Evolutionary conservation across 2,113 vertebrate species (phyloP), one percentile per base, ranked within the genome.

Genomic region (Sebastes schlegelii): DNA sequence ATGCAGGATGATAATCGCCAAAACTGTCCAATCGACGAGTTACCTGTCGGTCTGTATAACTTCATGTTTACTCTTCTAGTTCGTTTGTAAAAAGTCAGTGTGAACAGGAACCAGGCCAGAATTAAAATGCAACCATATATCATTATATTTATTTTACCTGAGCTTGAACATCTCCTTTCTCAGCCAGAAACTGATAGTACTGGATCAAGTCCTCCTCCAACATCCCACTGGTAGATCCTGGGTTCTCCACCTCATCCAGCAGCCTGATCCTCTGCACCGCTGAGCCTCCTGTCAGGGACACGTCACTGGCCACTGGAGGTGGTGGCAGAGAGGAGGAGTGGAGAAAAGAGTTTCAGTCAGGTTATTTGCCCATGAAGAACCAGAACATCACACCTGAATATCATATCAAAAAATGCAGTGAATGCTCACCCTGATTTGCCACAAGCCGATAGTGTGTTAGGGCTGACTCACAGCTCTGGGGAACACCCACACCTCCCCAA

Each of bases 151-250:
- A 21, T 48, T 67, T 54, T 63, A 94, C 98, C 97, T 99, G 98
- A 43, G 98, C 98, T 92, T 99, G 98, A 19, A 99, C 97, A n/a
- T 99, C 98, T 74, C 98, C 98, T 65, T 99, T 99, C 93, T 99
- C 98, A 64, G 98, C 98, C 82, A 99, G 93, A 85, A 99, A 99
- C 92, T 99, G 98, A 75, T 99, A 99, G 93, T 99, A 99, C 72
- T 99, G 98, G 92, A 99, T 99, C 74, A 99, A 94, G 82, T 99
- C 98, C 91, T 99, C 98, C 92, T 99, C 98, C 57, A 99, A 92
- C 98, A 99, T 99, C 4, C 97, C 98, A 76, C 96, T 99, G 89
- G 97, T 96, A 88, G 97, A 97, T 55, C 98, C 98, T 0, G 98
- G 97, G 90, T 98, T 99, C 93, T 99, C 98, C 74, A 97, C 93